Evolutionary conservation across 2,888 invertebrate genomes (phyloP), one percentile per base, ranked within the genome.

Genomic region (Drosophila anomalata): DNA sequence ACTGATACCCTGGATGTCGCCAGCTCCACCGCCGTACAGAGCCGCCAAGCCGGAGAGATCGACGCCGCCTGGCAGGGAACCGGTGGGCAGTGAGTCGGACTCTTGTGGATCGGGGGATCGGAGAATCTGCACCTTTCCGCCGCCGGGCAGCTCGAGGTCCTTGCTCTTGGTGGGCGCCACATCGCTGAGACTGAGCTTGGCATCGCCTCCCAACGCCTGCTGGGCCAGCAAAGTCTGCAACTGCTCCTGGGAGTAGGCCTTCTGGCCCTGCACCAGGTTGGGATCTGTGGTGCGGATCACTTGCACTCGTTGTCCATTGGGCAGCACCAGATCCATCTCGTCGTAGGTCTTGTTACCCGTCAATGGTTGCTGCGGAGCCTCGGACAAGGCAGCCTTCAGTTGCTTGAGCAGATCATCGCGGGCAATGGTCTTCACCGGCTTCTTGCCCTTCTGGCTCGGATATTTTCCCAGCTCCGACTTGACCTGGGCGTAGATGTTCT

Each of bases 241-340:
- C 60, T 91, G 91, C 36, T 90, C 90, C 61, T 91, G 90, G 2
- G 90, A 89, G 20, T 89, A 88, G 4, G 91, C 88, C 44, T 93
- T 92, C 33, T 93, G 93, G 20, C 94, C 94, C n/a, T 94, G 93
- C 39, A 94, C 94, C 41, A 95, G 90, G 83, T 95, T 95, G 0
- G 95, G 95, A 89, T 95, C 95, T 0, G 93, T 93, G 0, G 95
- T 95, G 83, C 94, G 93, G 58, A 95, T 94, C 0, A 95, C 94
- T 91, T 96, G 96, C 14, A 95, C 94, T 79, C 94, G 95, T 89
- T 96, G 95, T 0, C 96, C 96, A 79, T 95, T 96, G 0, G 94
- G 93, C 50, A 96, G 89, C 7, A 95, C 94, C 53, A 96, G 93
- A 89, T 96, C 96, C 71, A 96, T 93, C 0, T 96, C 95, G 0